phyloP scores from a whole-genome alignment of 2,113 vertebrate species.

The Leptobrachium leishanense region DNA sequence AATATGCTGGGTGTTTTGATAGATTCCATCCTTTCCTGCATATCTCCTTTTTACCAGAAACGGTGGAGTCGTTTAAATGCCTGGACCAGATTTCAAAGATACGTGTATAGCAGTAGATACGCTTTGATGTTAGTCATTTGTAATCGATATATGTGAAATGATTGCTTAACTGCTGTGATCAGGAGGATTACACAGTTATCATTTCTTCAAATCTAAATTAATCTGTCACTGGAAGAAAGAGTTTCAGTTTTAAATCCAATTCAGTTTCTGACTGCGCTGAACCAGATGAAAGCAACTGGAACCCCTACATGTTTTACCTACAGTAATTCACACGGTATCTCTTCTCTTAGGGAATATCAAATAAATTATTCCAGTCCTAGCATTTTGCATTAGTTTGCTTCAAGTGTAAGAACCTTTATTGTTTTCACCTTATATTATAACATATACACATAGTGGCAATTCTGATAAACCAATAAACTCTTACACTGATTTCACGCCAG shows the following conservation, averaged over 20 bases:
- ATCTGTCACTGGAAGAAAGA: slow-evolving; percentile 33
- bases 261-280: slow-evolving; percentile 11
- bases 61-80: slow-evolving; percentile 8
- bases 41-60: not conserved
- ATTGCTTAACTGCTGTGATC: slow-evolving; percentile 36
- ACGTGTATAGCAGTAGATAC: slow-evolving; percentile 7
- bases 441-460: no score
- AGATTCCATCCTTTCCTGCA: not conserved
- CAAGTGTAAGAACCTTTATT: no score
- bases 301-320: slow-evolving; percentile 6
- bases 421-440: no score
- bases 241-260: slow-evolving; percentile 17
- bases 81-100: slow-evolving; percentile 8
- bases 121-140: slow-evolving; percentile 31
- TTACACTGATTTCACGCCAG: no score
- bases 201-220: slow-evolving; percentile 38
- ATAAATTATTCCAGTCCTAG: not conserved
- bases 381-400: not conserved
- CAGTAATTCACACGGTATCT: not conserved
- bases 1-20: not conserved
- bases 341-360: not conserved
- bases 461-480: no score
- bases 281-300: not conserved
- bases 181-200: slow-evolving; percentile 36
- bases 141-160: slow-evolving; percentile 41